Percentiles rank a stretch among this genome's conserved stretches.
Evolutionary conservation across 2,888 invertebrate species (phyloP).

Genomic region (Heliconius ismenius): DNA sequence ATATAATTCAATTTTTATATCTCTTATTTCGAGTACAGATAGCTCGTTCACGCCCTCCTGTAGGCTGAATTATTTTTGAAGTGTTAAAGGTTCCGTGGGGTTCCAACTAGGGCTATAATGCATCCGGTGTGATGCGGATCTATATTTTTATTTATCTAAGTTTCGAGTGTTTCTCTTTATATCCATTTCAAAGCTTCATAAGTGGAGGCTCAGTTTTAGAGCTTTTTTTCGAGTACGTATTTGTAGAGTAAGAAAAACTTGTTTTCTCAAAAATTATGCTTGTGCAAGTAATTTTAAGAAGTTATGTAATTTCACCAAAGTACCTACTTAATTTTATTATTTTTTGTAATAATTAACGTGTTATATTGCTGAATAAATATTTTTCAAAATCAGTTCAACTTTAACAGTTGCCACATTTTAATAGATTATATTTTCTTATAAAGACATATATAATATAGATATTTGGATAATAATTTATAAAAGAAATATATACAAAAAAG

Average conservation of each 20-base stretch:
- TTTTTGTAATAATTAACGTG: too few relatives aligned
- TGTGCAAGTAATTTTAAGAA: too few relatives aligned
- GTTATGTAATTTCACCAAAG: too few relatives aligned
- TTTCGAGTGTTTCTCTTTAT: slow-evolving; percentile 39
- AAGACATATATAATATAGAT: not conserved
- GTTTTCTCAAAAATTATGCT: too few relatives aligned
- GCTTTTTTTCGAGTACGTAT: slow-evolving; percentile 1
- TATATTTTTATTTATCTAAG: slow-evolving; percentile 32
- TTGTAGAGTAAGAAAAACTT: not conserved
- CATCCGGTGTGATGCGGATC: slow-evolving; percentile 35
- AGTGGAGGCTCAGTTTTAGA: slow-evolving; percentile 4
- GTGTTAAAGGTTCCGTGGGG: slow-evolving; percentile 63
- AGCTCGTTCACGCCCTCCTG: slow-evolving; percentile 41
- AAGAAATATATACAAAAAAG: not conserved
- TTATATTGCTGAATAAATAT: too few relatives aligned
- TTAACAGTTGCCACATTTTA: too few relatives aligned
- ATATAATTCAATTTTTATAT: slow-evolving; percentile 43
- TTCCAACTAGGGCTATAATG: slow-evolving; percentile 44
- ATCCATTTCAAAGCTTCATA: slow-evolving; percentile 26
- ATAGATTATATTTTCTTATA: too few relatives aligned
- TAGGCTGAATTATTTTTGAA: slow-evolving; percentile 64
- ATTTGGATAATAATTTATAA: not conserved
- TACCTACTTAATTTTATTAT: too few relatives aligned
- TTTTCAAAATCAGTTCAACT: too few relatives aligned
- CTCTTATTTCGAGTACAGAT: slow-evolving; percentile 41